Base-by-base conservation (phyloP, 2,888 invertebrate genomes). In the Serripes groenlandicus region DNA sequence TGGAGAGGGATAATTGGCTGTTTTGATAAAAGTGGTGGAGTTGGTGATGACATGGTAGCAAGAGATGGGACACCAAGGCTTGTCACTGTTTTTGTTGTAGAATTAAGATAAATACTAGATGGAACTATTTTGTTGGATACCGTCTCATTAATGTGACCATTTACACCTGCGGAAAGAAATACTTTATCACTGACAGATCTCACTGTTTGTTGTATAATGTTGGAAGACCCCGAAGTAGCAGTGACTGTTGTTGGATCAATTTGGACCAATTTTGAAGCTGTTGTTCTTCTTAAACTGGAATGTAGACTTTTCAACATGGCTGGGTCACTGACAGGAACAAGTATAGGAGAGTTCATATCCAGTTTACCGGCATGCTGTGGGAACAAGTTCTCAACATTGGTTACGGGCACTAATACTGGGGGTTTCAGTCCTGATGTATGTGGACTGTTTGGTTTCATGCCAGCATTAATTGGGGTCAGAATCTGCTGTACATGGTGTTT, bases 251-350 rank as follows among this genome's bases (percentile, higher is more conserved):
- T 11, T 42, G 66, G 42, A 35, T 66, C 35, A 1, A 66, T 66
- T 26, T 66, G 66, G 23, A 66, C 42, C 21, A 66, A 32, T 37
- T 42, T 42, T 18, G 66, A 11, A 26, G 37, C 23, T 4, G 26
- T 42, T 9, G 42, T 37, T 28, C 7, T 9, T 18, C 32, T 28
- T 9, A 73, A 37, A 9, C 37, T 30, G 56, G 52, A 9, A 58
- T 56, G 64, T 18, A 75, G 32, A n/a, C 32, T 34, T 56, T 80
- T 75, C 26, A 83, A 64, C 68, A 81, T 64, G 15, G 54, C 54
- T 42, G 76, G 70, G 56, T 81, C 78, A n/a, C 80, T 80, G 0
- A 83, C 81, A 37, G 86, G 86, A 21, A 86, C 86, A 7, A 81
- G 75, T 4, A 82, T 79, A 26, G 83, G 83, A 21, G 85, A 74